Evolutionary conservation across 2,797 vertebrate genomes (phyloP), one percentile per base, ranked within the genome.

Genomic region (Diglossa cyanea): DNA sequence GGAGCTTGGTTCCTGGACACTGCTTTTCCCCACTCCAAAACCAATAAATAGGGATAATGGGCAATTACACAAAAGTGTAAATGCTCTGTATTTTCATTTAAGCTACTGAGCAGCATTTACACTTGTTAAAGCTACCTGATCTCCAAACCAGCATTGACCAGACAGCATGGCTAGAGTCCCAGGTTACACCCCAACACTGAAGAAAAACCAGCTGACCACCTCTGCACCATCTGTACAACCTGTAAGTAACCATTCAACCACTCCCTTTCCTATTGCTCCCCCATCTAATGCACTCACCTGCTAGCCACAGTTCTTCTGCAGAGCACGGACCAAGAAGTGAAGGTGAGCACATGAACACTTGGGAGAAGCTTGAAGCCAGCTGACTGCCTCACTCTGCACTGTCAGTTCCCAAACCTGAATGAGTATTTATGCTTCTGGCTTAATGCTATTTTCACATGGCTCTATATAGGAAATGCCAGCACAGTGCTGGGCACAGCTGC

Each of bases 331-430:
- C n/a, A 74, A 62, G 21, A 73, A 90, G 11, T 0, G 1, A 62
- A 71, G 42, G 9, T 44, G 51, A 39, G 35, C 62, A 73, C 6
- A 17, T 1, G 17, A 39, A 72, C 30, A 51, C 42, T 55, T 40
- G 13, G 25, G 18, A 75, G 47, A 60, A 58, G 25, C 31, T 0
- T 13, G 24, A 79, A 88, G 39, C 54, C 74, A 88, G 30, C 8
- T 39, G 40, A 76, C 26, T 0, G 4, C 40, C 57, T 73, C 0
- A 0, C n/a, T 74, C 50, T 11, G 13, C 24, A 10, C 24, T 68
- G 7, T 18, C 58, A 35, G 12, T 19, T 85, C 50, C 39, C 66
- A 91, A 87, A 71, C 4, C 28, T 75, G 54, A 54, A 31, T 0
- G 0, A 68, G 55, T 24, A 83, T 48, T 82, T 60, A 54, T 16